These are phyloP conservation scores for Azemiops feae DNA, from an alignment of 2,113 vertebrate species.

Conservation along the genomic window DNA sequence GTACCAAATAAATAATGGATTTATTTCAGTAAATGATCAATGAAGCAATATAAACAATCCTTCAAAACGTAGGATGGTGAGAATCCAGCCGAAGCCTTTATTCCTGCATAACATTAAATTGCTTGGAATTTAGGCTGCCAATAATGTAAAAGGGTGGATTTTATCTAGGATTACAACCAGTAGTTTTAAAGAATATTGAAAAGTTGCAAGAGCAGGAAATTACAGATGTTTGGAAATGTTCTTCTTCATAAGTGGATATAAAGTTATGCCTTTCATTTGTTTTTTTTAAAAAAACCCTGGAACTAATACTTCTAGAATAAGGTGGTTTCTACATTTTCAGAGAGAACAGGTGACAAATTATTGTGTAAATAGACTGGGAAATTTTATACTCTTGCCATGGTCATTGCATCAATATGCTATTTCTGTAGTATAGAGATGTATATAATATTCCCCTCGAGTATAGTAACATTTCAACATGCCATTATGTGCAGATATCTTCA, in stretches of 20 bases:
- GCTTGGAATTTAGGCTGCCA: background rate
- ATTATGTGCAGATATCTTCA: background rate
- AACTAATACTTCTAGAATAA: background rate
- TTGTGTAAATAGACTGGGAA: background rate
- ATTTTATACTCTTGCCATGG: background rate
- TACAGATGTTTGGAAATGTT: background rate
- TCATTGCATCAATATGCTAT: background rate
- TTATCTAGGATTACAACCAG: background rate
- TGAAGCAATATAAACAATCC: background rate
- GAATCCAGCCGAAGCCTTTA: background rate
- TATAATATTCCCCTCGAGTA: background rate
- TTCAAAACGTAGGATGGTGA: background rate
- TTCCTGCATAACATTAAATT: background rate
- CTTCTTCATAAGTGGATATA: background rate
- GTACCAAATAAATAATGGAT: background rate
- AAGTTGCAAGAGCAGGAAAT: background rate
- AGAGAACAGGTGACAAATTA: background rate
- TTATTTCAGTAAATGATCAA: background rate
- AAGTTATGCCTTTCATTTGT: background rate
- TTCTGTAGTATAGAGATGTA: background rate
- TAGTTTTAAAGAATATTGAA: background rate
- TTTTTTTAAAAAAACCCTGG: background rate
- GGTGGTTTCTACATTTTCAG: background rate
- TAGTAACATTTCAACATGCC: fast-evolving
- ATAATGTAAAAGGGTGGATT: background rate